Evolutionary conservation across 2,888 invertebrate genomes (phyloP), one percentile per base, ranked within the genome.

Genomic region (Ommatoiulus sabulosus): DNA sequence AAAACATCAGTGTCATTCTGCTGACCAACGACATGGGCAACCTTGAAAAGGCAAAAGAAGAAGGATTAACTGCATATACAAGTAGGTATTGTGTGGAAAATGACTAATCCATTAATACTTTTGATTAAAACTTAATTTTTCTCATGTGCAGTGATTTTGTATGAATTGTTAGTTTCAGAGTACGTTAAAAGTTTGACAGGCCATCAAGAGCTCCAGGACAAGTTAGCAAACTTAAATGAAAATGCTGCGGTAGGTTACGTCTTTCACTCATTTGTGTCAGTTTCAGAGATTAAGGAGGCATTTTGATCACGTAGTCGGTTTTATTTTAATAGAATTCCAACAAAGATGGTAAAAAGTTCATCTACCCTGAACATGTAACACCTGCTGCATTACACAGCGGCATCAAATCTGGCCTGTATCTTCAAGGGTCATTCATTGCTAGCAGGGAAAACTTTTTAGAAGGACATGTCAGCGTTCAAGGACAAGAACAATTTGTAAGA

Each of bases 371-470:
- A 35, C 98, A 99, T 93, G 93, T 97, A 89, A 95, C 96, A 0
- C 95, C 96, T 0, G 93, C 94, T 0, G 95, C 96, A 92, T 94
- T 99, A 24, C 96, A 97, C 89, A 94, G 94, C 0, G 97, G 97
- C 0, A 95, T 99, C 84, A 96, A 96, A 91, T 94, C 94, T 90
- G 97, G 97, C 0, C 95, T 94, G 90, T 93, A 96, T 6, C 92
- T 95, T 80, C 97, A 94, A 91, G 98, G 98, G 0, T 95, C 95
- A 0, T 93, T 93, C 90, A 91, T 92, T 89, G 97, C 98, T 0
- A 98, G 97, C 0, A 94, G 97, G 88, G 98, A 98, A 91, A 99
- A 99, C 93, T 99, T 97, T 92, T 93, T 98, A 17, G 99, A 99
- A 93, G 99, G 97, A 12, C 95, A 94, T 90, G 97, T 97, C 10